A percentile compares a stretch with the other conserved stretches of the same genome.
These are phyloP conservation scores for Gnathonemus echidnorhynchus DNA, from an alignment of 2,113 vertebrate species.

Conservation along the genomic window DNA sequence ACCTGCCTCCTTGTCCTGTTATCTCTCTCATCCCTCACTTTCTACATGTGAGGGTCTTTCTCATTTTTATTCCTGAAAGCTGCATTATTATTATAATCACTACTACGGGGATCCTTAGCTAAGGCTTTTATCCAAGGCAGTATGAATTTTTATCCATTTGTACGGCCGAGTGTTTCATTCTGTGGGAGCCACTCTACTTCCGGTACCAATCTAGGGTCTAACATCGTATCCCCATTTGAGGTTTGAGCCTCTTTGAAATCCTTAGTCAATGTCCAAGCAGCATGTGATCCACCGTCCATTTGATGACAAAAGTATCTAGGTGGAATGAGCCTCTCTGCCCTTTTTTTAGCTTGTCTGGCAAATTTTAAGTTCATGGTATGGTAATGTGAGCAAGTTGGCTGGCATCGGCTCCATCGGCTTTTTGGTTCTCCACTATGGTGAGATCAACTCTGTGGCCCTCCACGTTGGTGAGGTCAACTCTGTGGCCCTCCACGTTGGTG, in stretches of 20 bases:
- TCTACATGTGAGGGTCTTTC: not conserved
- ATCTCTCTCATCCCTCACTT: not conserved
- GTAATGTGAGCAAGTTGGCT: not conserved
- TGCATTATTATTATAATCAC: conserved; percentile 28
- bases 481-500: not conserved
- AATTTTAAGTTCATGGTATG: not conserved
- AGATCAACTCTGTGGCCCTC: not conserved
- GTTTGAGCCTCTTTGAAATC: not conserved
- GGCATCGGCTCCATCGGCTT: not conserved
- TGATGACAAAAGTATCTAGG: not conserved
- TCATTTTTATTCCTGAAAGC: conserved; percentile 1
- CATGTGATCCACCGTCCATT: not conserved
- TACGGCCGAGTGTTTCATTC: not conserved
- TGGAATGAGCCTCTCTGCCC: not conserved
- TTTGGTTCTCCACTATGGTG: not conserved
- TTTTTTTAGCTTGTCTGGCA: not conserved
- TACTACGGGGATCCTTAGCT: conserved; percentile 1
- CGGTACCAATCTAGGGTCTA: not conserved
- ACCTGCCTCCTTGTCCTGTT: not conserved
- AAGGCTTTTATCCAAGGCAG: not conserved
- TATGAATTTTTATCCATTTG: not conserved
- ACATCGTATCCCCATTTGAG: not conserved
- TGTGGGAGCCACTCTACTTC: not conserved
- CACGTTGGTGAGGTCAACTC: fast-evolving
- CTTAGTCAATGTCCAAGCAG: not conserved